Evolutionary conservation across 2,113 vertebrate genomes (phyloP).

Genomic region (Trinectes maculatus): DNA sequence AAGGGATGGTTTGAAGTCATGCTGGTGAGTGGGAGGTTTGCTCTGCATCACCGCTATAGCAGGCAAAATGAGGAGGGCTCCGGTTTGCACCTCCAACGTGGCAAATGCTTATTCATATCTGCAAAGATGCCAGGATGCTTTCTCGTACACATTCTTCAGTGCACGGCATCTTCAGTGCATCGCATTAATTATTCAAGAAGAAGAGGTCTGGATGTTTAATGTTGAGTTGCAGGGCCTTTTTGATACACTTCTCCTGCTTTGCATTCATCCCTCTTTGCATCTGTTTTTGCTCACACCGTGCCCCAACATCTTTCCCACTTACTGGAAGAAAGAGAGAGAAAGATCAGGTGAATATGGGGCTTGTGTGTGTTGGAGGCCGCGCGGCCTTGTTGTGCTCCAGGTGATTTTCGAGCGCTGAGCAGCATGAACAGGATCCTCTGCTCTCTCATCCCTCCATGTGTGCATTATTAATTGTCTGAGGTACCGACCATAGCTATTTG

Average conservation of each 20-base stretch:
- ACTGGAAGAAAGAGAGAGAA: slow-evolving; percentile 4
- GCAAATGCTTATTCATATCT: slow-evolving; percentile 74
- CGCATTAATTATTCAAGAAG: slow-evolving; percentile 74
- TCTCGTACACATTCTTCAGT: slow-evolving; percentile 58
- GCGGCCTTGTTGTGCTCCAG: slow-evolving; percentile 51
- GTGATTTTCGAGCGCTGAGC: slow-evolving; percentile 59
- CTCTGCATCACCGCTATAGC: slow-evolving; percentile 29
- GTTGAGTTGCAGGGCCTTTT: slow-evolving; percentile 60
- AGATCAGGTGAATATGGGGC: slow-evolving; percentile 18
- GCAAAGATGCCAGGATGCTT: slow-evolving; percentile 68
- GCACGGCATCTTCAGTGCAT: slow-evolving; percentile 45
- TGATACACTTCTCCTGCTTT: slow-evolving; percentile 26
- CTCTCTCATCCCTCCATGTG: slow-evolving; percentile 51
- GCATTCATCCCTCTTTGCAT: slow-evolving; percentile 27
- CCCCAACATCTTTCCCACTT: slow-evolving; percentile 37
- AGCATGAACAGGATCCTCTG: slow-evolving; percentile 56
- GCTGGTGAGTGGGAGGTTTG: slow-evolving; percentile 53
- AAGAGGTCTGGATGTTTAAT: slow-evolving; percentile 76
- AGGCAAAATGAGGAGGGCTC: slow-evolving; percentile 46
- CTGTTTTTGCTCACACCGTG: no score
- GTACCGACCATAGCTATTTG: slow-evolving; percentile 61
- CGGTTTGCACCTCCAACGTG: slow-evolving; percentile 61
- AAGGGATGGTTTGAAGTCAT: slow-evolving; percentile 30
- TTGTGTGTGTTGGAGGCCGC: not conserved
- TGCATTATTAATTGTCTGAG: slow-evolving; percentile 78